phyloP scores from a whole-genome alignment of 1,140 invertebrate genomes.

The Neoseiulus cucumeris region DNA sequence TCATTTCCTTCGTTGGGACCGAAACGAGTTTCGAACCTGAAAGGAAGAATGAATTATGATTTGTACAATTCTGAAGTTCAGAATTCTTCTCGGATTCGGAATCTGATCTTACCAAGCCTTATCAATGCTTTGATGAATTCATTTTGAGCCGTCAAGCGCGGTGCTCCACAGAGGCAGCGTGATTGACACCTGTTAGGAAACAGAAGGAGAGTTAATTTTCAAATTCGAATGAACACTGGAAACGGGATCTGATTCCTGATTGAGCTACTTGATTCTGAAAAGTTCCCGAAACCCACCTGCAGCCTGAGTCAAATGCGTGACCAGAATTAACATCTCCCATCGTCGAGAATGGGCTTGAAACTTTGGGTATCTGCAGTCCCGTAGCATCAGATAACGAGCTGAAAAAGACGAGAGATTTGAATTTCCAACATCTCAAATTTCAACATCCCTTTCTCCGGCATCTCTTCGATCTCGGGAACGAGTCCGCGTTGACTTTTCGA shows the following conservation, averaged over 20 bases:
- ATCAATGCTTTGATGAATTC: conserved; percentile 66
- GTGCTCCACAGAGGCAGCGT: conserved; percentile 34
- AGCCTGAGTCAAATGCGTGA: conserved; percentile 86
- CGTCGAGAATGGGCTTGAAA: conserved; percentile 20
- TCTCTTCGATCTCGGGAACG: no score
- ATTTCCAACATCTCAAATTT: no score
- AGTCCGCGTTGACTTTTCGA: no score
- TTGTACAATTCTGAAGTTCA: no score
- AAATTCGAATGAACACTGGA: no score
- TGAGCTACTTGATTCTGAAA: no score
- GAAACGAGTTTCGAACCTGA: conserved; percentile 38
- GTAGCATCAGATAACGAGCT: conserved; percentile 77
- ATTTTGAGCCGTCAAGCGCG: conserved; percentile 56
- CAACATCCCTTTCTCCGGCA: no score
- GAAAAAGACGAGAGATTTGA: background rate
- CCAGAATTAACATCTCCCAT: conserved; percentile 79
- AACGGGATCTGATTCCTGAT: no score
- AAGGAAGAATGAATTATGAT: background rate
- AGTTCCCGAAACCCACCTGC: conserved; percentile 42
- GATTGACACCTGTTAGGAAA: conserved; percentile 39
- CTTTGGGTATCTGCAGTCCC: conserved; percentile 25
- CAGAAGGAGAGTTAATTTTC: conserved; percentile 51
- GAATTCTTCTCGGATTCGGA: background rate
- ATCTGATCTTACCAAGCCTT: conserved; percentile 61
- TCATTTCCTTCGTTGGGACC: conserved; percentile 78